Evolutionary conservation across 2,797 vertebrate genomes (phyloP).

Genomic region (Clarias fuscus): DNA sequence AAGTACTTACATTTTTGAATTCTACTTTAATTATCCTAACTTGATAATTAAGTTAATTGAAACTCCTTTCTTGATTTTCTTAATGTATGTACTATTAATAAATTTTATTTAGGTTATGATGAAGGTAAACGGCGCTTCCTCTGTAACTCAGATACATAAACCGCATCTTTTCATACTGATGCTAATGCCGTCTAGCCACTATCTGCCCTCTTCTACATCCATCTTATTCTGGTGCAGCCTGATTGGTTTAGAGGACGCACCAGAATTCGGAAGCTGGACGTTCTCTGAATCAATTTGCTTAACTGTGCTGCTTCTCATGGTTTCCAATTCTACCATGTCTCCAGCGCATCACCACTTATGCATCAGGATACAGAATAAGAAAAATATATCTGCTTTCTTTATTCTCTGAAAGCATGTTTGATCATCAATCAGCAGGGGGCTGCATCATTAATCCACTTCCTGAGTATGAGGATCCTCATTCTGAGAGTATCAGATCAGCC

Average conservation of each 20-base stretch:
- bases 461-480: background rate
- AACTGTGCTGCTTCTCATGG: background rate
- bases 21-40: background rate
- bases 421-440: no score
- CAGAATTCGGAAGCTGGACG: background rate
- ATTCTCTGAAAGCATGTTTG: background rate
- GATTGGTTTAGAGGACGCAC: background rate
- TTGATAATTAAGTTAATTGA: no score
- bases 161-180: background rate
- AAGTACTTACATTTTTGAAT: background rate
- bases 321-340: background rate
- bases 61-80: background rate
- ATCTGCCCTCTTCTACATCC: background rate
- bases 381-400: background rate
- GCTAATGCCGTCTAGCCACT: background rate
- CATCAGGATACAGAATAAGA: background rate
- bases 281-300: background rate
- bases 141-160: background rate
- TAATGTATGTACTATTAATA: background rate
- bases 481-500: background rate
- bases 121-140: background rate
- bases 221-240: no score
- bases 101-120: background rate
- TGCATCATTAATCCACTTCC: background rate
- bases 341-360: background rate